Evolutionary conservation across 2,113 vertebrate species (phyloP).

Genomic region (Canis aureus): DNA sequence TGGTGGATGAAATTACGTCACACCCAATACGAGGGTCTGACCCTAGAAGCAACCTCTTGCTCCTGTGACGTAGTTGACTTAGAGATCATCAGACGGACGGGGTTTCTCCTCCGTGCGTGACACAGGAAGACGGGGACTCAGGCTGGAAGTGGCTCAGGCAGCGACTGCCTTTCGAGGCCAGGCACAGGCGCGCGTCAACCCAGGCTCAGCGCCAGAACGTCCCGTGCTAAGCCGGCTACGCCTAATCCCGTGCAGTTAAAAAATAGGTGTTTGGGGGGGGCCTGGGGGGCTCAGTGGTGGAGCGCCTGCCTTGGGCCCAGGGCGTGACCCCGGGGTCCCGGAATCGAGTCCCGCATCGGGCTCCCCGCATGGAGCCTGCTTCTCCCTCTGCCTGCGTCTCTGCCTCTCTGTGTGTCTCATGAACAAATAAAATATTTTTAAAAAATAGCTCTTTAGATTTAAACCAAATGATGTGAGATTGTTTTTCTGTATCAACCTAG

Average conservation of each 20-base stretch:
- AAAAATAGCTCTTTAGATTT: not conserved
- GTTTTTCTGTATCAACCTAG: not conserved
- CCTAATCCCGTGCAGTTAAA: not conserved
- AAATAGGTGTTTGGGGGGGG: not conserved
- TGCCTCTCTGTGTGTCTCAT: too few species aligned
- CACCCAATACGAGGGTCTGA: not conserved
- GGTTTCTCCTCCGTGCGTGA: not conserved
- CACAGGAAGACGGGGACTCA: not conserved
- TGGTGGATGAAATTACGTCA: not conserved
- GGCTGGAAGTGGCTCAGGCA: not conserved
- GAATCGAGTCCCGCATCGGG: too few species aligned
- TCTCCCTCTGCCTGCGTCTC: too few species aligned
- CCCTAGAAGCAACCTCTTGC: not conserved
- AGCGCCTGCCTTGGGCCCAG: too few species aligned
- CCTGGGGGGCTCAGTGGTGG: too few species aligned
- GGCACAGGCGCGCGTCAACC: not conserved
- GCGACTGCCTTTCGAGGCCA: not conserved
- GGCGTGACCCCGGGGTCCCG: too few species aligned
- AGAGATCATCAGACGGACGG: not conserved
- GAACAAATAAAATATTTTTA: too few species aligned
- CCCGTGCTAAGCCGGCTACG: not conserved
- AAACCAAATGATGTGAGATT: not conserved
- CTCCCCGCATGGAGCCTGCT: too few species aligned
- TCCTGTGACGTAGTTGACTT: not conserved
- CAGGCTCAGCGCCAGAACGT: not conserved